Conservation (phyloP, 2,113 vertebrate species). For the Heloderma charlesbogerti region DNA sequence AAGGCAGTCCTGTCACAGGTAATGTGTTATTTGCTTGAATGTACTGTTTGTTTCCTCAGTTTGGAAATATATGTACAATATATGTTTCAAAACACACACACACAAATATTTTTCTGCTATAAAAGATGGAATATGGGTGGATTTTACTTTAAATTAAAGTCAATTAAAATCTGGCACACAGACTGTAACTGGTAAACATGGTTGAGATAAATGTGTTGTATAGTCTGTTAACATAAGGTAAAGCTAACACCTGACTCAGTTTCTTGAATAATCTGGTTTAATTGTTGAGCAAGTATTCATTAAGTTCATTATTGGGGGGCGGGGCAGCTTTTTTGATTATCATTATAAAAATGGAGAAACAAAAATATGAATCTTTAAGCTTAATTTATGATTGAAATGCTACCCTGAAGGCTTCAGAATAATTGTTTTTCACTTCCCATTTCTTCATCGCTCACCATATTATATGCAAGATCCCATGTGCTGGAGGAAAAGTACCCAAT, state of each 20-base stretch:
- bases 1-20: not conserved
- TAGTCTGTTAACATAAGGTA: conserved; percentile 1
- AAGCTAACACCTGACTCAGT: not conserved
- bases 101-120: not conserved
- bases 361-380: not conserved
- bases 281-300: not conserved
- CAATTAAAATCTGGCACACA: conserved; percentile 19
- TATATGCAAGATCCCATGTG: conserved; percentile 77
- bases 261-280: not conserved
- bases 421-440: conserved; percentile 58
- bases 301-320: not conserved
- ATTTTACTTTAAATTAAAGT: conserved; percentile 35
- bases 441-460: conserved; percentile 66
- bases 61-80: not conserved
- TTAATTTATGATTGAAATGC: not conserved
- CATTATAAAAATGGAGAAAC: not conserved
- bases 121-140: not conserved
- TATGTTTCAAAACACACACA: not conserved
- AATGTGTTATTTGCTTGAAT: not conserved
- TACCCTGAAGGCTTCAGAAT: conserved; percentile 50
- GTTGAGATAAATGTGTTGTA: not conserved
- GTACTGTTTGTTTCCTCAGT: not conserved
- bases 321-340: not conserved
- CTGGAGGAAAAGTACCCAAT: conserved; percentile 75
- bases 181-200: conserved; percentile 25